Evolutionary conservation across 2,797 vertebrate genomes (phyloP), one percentile per base, ranked within the genome.

Genomic region (Ataeniobius toweri): DNA sequence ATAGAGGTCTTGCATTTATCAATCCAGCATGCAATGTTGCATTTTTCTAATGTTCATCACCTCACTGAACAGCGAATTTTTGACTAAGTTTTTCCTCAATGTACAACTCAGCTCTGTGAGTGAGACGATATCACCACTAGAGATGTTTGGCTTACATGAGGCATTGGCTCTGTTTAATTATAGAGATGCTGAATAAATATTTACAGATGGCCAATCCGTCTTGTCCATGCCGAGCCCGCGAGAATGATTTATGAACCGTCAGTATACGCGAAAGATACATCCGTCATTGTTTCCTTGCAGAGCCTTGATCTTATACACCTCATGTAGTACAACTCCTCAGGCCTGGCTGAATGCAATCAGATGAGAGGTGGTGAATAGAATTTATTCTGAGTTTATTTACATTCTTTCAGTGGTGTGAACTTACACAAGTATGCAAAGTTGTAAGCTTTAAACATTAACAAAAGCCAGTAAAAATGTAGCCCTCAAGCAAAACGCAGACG

Each of bases 121-220:
- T 77, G 89, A 85, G 83, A 71, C 53, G n/a, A 61, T 77, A 77
- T 88, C 83, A 86, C 90, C 87, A 88, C 90, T 85, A 88, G 86
- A 89, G 90, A 89, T 88, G 89, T 90, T 85, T 68, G 79, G 79
- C 84, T 89, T 91, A 93, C 92, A 89, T 93, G 92, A 95, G 92
- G 92, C 92, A 94, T 94, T 88, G 88, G 83, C 84, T 91, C 90
- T 88, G 88, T 94, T 94, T 94, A 94, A 95, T 95, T 93, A 94
- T 92, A 94, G 91, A 94, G 91, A 93, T 92, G 91, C 88, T 89
- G 91, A 93, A 94, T 93, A 94, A 94, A 94, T 95, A 95, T 95
- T 94, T 95, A 93, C 94, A 95, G 93, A 94, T 90, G 92, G 93
- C 79, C 83, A 76, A 93, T 93, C 83, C 88, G 83, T 93, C 92